These are phyloP conservation scores for Eupelmus urozonus DNA, from an alignment of 2,888 invertebrate genomes.

Conservation along the genomic window DNA sequence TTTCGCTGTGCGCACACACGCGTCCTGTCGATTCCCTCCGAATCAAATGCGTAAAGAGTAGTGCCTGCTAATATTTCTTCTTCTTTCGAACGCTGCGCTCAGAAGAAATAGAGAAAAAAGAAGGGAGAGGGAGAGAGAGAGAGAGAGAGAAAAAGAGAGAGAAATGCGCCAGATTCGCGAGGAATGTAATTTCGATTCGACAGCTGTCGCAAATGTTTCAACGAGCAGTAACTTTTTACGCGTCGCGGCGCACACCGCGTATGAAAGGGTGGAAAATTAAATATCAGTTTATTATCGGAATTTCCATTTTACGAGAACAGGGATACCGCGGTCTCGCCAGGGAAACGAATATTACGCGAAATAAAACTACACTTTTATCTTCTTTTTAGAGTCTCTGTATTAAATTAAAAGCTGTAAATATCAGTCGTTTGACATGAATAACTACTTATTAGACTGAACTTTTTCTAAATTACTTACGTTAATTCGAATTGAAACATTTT, in stretches of 20 bases:
- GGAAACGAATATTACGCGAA: too few species aligned
- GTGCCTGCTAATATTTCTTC: conserved; percentile 40
- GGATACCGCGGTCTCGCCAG: too few species aligned
- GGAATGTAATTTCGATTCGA: conserved; percentile 52
- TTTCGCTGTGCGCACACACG: conserved; percentile 5
- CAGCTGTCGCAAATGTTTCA: conserved; percentile 23
- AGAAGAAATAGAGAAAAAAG: not conserved
- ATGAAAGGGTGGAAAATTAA: conserved; percentile 13
- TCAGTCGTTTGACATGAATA: too few species aligned
- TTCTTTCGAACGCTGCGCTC: not conserved
- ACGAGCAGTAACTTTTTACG: conserved; percentile 16
- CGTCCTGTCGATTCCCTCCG: not conserved
- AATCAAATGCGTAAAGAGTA: conserved; percentile 35
- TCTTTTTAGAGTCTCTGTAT: too few species aligned
- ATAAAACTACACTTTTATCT: too few species aligned
- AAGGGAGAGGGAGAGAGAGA: too few species aligned
- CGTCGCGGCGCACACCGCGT: not conserved
- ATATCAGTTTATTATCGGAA: conserved; percentile 46
- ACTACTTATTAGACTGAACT: too few species aligned
- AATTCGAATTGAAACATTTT: too few species aligned
- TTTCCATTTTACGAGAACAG: not conserved
- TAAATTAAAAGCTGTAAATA: too few species aligned
- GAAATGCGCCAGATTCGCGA: too few species aligned
- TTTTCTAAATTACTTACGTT: too few species aligned
- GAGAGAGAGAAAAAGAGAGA: not conserved